A percentile compares a stretch with the other conserved stretches of the same genome.
Conservation (phyloP, 2,888 invertebrate genomes). For the Boloria selene region DNA sequence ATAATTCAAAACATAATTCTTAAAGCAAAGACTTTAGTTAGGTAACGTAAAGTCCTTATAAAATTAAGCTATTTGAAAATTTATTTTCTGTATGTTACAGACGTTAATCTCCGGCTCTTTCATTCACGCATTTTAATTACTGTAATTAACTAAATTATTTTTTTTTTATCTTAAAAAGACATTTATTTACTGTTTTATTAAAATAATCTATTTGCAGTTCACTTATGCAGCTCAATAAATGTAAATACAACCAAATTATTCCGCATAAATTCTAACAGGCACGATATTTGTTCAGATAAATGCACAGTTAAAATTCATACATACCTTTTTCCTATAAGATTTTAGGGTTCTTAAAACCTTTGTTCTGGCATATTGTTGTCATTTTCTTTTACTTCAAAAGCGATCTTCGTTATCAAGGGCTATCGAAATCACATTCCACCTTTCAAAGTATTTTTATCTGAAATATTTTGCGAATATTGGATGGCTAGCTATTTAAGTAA, state of each 20-base stretch:
- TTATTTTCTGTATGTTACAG: no score
- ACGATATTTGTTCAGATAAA: background rate
- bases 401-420: conserved; percentile 16
- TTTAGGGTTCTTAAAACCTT: conserved; percentile 15
- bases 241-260: background rate
- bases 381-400: conserved; percentile 18
- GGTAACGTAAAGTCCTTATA: no score
- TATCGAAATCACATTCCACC: conserved; percentile 17
- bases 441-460: background rate
- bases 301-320: conserved; percentile 15
- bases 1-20: no score
- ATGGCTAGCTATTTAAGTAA: background rate
- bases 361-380: conserved; percentile 16
- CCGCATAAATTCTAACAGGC: background rate
- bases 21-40: no score
- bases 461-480: conserved; percentile 2
- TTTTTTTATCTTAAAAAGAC: no score
- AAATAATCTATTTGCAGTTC: no score
- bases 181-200: no score
- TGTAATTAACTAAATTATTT: no score
- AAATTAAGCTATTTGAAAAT: no score
- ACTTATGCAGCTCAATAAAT: background rate
- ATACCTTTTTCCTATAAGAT: conserved; percentile 8
- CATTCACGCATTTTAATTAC: no score
- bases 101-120: no score